A percentile compares a stretch with the other conserved stretches of the same genome.
These are phyloP conservation scores for Pantherophis vulpinus DNA, from an alignment of 2,797 vertebrate species.

Conservation along the genomic window DNA sequence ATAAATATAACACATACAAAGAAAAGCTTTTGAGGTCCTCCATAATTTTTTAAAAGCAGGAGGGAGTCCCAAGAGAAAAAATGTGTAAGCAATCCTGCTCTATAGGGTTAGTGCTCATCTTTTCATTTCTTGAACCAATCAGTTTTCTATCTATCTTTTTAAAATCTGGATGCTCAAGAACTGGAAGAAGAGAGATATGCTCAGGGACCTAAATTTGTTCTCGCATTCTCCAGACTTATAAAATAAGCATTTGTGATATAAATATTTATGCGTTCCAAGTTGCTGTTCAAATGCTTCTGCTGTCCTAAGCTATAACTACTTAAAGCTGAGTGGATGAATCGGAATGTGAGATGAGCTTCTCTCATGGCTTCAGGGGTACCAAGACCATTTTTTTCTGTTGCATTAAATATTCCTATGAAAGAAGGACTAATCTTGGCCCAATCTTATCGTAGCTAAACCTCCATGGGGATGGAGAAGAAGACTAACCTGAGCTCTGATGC, in stretches of 20 bases:
- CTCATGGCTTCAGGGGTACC: background rate
- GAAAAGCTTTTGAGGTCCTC: background rate
- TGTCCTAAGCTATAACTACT: background rate
- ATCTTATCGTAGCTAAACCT: background rate
- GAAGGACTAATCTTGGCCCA: background rate
- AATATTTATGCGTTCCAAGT: background rate
- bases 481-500: background rate
- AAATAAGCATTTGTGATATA: background rate
- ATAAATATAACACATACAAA: background rate
- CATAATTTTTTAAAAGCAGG: background rate
- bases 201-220: background rate
- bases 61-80: background rate
- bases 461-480: background rate
- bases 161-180: background rate
- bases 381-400: background rate
- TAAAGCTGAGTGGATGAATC: background rate
- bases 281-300: background rate
- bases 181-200: background rate
- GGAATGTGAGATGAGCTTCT: background rate
- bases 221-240: background rate
- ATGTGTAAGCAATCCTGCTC: background rate
- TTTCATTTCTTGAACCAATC: background rate
- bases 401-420: background rate
- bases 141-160: background rate
- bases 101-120: background rate